A percentile compares a stretch with the other conserved stretches of the same genome.
These are phyloP conservation scores for Archaeoteleia sp. DNA, from an alignment of 2,888 invertebrate genomes.

Conservation along the genomic window DNA sequence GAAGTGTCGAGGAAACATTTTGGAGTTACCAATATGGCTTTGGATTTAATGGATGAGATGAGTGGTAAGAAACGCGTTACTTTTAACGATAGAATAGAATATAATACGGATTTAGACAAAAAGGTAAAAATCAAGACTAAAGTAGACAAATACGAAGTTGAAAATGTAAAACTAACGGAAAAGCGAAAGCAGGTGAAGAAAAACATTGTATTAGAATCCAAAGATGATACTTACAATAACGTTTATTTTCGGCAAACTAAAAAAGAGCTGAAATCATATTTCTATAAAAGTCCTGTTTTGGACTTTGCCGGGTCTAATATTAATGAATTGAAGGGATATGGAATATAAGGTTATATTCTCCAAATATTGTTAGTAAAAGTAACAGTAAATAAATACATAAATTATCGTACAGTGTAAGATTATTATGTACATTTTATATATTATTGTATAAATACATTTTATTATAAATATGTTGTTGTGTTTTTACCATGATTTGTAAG, in stretches of 20 bases:
- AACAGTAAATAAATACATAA: too few relatives aligned
- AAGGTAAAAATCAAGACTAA: slow-evolving; percentile 60
- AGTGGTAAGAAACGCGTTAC: slow-evolving; percentile 67
- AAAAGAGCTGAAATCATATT: slow-evolving; percentile 62
- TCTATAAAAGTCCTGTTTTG: slow-evolving; percentile 59
- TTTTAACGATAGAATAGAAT: slow-evolving; percentile 70
- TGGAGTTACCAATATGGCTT: slow-evolving; percentile 66
- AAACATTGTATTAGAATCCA: too few relatives aligned
- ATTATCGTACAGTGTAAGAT: too few relatives aligned
- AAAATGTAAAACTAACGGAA: slow-evolving; percentile 57
- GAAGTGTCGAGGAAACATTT: slow-evolving; percentile 61
- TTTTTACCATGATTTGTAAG: too few relatives aligned
- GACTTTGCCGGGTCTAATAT: slow-evolving; percentile 69
- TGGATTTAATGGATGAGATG: slow-evolving; percentile 68
- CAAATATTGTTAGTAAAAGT: slow-evolving; percentile 78
- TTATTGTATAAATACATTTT: too few relatives aligned
- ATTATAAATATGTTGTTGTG: too few relatives aligned
- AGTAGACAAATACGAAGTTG: slow-evolving; percentile 70
- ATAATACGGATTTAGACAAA: slow-evolving; percentile 59
- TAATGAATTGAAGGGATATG: slow-evolving; percentile 68
- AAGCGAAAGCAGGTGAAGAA: too few relatives aligned
- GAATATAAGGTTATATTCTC: slow-evolving; percentile 43
- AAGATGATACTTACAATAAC: too few relatives aligned
- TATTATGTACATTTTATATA: too few relatives aligned
- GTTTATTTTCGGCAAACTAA: slow-evolving; percentile 52